Percentiles rank a stretch among this genome's conserved stretches.
Evolutionary conservation across 1,140 invertebrate species (phyloP).

Genomic region (Phthorimaea operculella): DNA sequence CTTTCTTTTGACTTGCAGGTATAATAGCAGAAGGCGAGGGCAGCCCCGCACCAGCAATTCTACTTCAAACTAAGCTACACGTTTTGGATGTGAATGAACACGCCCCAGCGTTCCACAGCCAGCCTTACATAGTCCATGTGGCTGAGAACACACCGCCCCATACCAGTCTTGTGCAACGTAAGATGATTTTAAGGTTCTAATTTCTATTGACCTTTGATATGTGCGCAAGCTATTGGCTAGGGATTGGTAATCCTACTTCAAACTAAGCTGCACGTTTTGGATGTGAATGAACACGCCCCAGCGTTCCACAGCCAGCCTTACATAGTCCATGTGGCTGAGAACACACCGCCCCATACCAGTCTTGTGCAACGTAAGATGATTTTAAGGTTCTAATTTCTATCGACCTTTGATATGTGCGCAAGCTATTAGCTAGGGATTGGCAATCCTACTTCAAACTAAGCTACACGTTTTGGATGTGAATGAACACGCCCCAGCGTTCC

Average conservation of each 20-base stretch:
- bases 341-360: slow-evolving; percentile 80
- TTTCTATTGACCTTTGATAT: too few relatives aligned
- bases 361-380: slow-evolving; percentile 74
- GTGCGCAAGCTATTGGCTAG: slow-evolving; percentile 63
- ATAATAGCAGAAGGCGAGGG: slow-evolving; percentile 84
- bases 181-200: too few relatives aligned
- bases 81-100: slow-evolving; percentile 94
- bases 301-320: slow-evolving; percentile 88
- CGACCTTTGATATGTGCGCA: too few relatives aligned
- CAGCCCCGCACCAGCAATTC: slow-evolving; percentile 76
- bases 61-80: slow-evolving; percentile 81
- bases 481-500: slow-evolving; percentile 89
- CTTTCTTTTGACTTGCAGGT: slow-evolving; percentile 30
- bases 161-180: slow-evolving; percentile 78
- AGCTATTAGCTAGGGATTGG: slow-evolving; percentile 72
- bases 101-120: slow-evolving; percentile 86
- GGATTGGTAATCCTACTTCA: slow-evolving; percentile 78
- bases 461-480: slow-evolving; percentile 91
- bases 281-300: slow-evolving; percentile 92
- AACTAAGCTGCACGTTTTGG: slow-evolving; percentile 83
- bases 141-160: slow-evolving; percentile 87
- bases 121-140: slow-evolving; percentile 79
- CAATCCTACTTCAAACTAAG: slow-evolving; percentile 78
- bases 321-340: slow-evolving; percentile 81
- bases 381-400: too few relatives aligned